phyloP scores from a whole-genome alignment of 2,797 vertebrate genomes.

The Orientallactaga sibirica region DNA sequence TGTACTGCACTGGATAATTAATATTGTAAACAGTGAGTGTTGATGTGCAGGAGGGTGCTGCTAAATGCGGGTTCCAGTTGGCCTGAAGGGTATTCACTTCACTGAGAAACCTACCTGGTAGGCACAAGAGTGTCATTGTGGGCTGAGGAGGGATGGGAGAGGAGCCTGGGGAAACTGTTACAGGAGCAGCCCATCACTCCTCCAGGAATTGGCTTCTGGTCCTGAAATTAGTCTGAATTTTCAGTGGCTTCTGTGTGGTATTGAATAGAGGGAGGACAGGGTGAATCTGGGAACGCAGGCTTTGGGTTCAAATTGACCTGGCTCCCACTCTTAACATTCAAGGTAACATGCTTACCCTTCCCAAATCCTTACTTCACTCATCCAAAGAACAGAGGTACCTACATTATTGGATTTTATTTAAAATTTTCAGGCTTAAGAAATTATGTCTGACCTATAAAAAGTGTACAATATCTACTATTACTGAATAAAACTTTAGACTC shows the following conservation, averaged over 20 bases:
- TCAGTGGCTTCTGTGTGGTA: neutral
- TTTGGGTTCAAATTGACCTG: neutral
- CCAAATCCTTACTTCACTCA: neutral
- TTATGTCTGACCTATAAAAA: slow-evolving; percentile 7
- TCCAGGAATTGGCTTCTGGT: neutral
- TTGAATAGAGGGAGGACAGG: neutral
- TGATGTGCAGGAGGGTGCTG: neutral
- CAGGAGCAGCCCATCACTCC: neutral
- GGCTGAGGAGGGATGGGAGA: neutral
- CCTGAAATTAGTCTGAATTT: neutral
- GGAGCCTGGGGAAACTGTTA: neutral
- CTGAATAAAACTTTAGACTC: slow-evolving; percentile 30
- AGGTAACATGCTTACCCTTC: neutral
- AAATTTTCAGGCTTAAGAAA: neutral
- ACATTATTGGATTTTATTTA: neutral
- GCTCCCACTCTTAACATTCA: neutral
- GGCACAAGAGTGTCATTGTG: neutral
- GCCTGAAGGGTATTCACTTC: slow-evolving; percentile 43
- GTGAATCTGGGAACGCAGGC: fast-evolving
- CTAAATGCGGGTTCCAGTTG: neutral
- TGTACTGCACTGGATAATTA: slow-evolving; percentile 23
- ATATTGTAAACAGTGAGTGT: slow-evolving; percentile 41
- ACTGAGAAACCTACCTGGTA: neutral
- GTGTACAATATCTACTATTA: neutral
- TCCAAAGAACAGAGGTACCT: neutral